Base-by-base conservation (phyloP, 1,140 invertebrate genomes). In the Drosophila sturtevanti region DNA sequence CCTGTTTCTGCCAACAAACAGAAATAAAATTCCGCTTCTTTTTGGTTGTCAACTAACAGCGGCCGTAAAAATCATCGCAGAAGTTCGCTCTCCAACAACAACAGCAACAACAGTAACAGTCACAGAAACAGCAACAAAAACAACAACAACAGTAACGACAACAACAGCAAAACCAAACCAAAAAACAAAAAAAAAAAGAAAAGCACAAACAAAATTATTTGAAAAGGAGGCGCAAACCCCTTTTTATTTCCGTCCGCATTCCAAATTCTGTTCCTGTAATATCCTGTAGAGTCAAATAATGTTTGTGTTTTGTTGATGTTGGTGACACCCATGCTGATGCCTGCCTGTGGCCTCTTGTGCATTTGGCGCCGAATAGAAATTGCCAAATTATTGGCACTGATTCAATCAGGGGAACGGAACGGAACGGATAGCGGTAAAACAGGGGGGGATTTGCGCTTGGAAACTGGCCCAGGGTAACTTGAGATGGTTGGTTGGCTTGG, bases 351-450 rank as follows among this genome's bases (percentile, higher is more conserved):
- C 6, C 41, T 18, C 7, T 58, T 64, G 72, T 62, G 80, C 70
- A 82, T 66, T 31, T 82, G 80, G 56, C 73, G 69, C 68, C 70
- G 81, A 86, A 85, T 85, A 85, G 77, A 81, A 85, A 85, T 81
- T 85, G 77, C 81, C 81, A 85, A 85, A 85, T 85, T 85, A 85
- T 85, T 85, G 81, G 81, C 81, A 75, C 77, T 81, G 81, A 86
- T 86, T 86, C 81, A 86, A 86, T 85, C 81, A 68, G 78, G 73
- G 64, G 58, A 64, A 79, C 54, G 22, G 22, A 68, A 60, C 16
- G n/a, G 48, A 68, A 60, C 16, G n/a, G 48, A 27, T 9, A 52
- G 37, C 37, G 64, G 61, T 37, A 59, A 56, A 67, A 16, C 61
- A 1, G 16, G 52, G 14, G 1, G 16, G 52, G 14, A 4, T 56